These are phyloP conservation scores for Salticus scenicus DNA, from an alignment of 2,888 invertebrate genomes.

Conservation along the genomic window DNA sequence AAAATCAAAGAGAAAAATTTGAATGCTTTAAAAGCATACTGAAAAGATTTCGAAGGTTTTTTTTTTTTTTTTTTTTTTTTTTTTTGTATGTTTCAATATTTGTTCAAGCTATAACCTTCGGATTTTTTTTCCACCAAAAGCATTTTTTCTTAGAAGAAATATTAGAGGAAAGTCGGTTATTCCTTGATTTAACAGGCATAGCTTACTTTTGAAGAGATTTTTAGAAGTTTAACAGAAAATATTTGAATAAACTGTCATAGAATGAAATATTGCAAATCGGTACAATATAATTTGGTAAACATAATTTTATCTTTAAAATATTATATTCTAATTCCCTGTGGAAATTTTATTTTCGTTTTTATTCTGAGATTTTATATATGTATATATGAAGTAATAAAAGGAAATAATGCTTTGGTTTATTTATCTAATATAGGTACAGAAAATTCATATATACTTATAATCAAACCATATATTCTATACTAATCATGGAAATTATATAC, in stretches of 20 bases:
- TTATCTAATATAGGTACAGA: no score
- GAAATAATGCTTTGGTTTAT: no score
- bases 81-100: constrained; percentile 45
- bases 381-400: no score
- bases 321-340: no score
- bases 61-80: no score
- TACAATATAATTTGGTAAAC: neutral
- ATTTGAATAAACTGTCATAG: neutral
- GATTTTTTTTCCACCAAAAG: neutral
- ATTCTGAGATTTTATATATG: no score
- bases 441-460: no score
- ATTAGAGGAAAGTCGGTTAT: neutral
- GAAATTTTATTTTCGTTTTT: no score
- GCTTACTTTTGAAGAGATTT: neutral
- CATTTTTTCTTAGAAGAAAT: neutral
- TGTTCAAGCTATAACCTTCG: constrained; percentile 46
- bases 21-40: constrained; percentile 34
- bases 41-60: constrained; percentile 36
- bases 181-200: neutral
- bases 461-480: no score
- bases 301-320: no score
- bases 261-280: neutral
- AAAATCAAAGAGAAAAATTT: constrained; percentile 30
- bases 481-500: no score
- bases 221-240: neutral